These are phyloP conservation scores for Aquatica leii DNA, from an alignment of 2,888 invertebrate species.

Conservation along the genomic window DNA sequence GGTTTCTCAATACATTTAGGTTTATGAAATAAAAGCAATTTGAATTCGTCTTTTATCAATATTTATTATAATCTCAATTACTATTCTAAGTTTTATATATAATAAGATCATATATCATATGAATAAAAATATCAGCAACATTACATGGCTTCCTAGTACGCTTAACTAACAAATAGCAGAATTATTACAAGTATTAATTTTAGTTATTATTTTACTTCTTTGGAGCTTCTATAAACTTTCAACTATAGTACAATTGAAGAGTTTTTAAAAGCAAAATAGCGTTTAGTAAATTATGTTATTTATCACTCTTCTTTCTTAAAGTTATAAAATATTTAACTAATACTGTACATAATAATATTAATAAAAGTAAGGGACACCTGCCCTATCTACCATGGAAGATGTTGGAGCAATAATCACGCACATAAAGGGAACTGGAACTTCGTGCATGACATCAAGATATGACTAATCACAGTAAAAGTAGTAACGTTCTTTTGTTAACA, in stretches of 20 bases:
- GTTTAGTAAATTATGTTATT: conserved; percentile 28
- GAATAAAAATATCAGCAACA: conserved; percentile 37
- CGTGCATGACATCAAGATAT: conserved; percentile 47
- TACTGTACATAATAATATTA: conserved; percentile 53
- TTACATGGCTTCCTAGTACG: conserved; percentile 24
- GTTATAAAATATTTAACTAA: conserved; percentile 44
- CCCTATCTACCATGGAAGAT: conserved; percentile 40
- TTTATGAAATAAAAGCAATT: too few species aligned
- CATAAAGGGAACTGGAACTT: conserved; percentile 32
- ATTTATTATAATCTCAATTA: conserved; percentile 37
- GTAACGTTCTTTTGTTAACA: too few species aligned
- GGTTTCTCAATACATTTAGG: too few species aligned
- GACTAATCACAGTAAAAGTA: conserved; percentile 52
- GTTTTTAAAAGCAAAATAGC: conserved; percentile 33
- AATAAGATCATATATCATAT: conserved; percentile 41
- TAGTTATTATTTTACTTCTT: too few species aligned
- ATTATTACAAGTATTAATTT: too few species aligned
- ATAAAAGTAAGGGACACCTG: conserved; percentile 29
- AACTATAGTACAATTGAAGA: conserved; percentile 30
- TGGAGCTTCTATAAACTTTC: conserved; percentile 29
- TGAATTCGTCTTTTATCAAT: too few species aligned
- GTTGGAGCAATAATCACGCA: conserved; percentile 39
- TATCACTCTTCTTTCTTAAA: conserved; percentile 46
- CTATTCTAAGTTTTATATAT: conserved; percentile 40
- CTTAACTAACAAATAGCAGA: conserved; percentile 31